Base-by-base conservation (phyloP, 2,888 invertebrate species). In the Sthenelais limicola region DNA sequence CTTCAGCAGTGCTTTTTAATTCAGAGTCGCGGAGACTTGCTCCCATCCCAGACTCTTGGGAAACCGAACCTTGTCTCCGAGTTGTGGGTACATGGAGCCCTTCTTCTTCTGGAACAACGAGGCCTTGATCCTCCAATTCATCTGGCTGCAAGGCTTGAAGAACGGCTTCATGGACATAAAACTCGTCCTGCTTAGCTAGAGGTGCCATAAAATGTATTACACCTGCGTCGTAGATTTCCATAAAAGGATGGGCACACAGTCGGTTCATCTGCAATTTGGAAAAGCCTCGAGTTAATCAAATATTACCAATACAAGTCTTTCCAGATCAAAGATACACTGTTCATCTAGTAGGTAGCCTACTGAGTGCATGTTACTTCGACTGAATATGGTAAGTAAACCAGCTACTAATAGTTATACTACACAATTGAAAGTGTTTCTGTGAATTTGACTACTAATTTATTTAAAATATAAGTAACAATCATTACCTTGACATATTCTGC, bases 241-340 rank as follows among this genome's bases (percentile, higher is more conserved):
- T 77, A 77, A 85, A 84, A 15, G 89, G 89, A 79, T 89, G 87
- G 4, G 89, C 89, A 80, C 88, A 88, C 24, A 89, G 82, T 69
- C 56, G 52, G 54, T 70, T 52, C 3, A 52, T 30, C 70, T 70
- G 38, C 24, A 58, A 51, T 24, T 43, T 12, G 18, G 43, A 43
- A 12, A 9, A 43, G 43, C n/a, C n/a, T n/a, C n/a, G n/a, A n/a
- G n/a, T n/a, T n/a, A n/a, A n/a, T n/a, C n/a, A n/a, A n/a, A n/a
- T n/a, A n/a, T n/a, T n/a, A n/a, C n/a, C n/a, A n/a, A n/a, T n/a
- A n/a, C n/a, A n/a, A n/a, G n/a, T n/a, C n/a, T n/a, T n/a, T n/a
- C n/a, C n/a, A n/a, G n/a, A n/a, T n/a, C n/a, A n/a, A n/a, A n/a
- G n/a, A n/a, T n/a, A n/a, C n/a, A n/a, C n/a, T n/a, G n/a, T n/a